Evolutionary conservation across 2,888 invertebrate species (phyloP).

Genomic region (Pyrocoelia pectoralis): DNA sequence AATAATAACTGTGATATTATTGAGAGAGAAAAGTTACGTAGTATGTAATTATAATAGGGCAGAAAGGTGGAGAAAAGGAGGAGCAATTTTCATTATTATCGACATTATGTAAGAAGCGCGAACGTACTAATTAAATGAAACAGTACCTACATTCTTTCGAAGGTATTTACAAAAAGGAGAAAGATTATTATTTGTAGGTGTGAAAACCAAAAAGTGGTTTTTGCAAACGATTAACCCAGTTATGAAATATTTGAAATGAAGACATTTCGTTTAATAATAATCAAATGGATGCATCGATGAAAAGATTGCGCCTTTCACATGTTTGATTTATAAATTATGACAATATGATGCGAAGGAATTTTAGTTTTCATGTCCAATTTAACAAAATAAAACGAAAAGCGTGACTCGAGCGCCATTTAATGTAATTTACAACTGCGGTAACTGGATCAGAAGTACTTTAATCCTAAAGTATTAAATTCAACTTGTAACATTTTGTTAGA

Average conservation of each 20-base stretch:
- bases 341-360: conserved; percentile 14
- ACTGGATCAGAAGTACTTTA: conserved; percentile 33
- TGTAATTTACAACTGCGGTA: conserved; percentile 25
- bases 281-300: not conserved
- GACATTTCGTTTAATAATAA: not conserved
- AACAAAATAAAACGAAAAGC: conserved; percentile 20
- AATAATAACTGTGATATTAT: no score
- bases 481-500: conserved; percentile 49
- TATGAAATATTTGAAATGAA: not conserved
- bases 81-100: no score
- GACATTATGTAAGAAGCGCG: no score
- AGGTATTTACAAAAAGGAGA: no score
- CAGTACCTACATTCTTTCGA: no score
- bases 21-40: no score
- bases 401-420: conserved; percentile 29
- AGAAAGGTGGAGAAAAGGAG: no score
- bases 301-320: conserved; percentile 4
- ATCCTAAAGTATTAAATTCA: conserved; percentile 36
- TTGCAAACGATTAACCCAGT: not conserved
- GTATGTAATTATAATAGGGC: no score
- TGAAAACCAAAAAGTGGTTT: no score
- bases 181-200: no score
- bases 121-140: no score
- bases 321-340: conserved; percentile 11
- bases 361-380: conserved; percentile 15